These are phyloP conservation scores for Trilocha varians DNA, from an alignment of 2,888 invertebrate species.

Conservation along the genomic window DNA sequence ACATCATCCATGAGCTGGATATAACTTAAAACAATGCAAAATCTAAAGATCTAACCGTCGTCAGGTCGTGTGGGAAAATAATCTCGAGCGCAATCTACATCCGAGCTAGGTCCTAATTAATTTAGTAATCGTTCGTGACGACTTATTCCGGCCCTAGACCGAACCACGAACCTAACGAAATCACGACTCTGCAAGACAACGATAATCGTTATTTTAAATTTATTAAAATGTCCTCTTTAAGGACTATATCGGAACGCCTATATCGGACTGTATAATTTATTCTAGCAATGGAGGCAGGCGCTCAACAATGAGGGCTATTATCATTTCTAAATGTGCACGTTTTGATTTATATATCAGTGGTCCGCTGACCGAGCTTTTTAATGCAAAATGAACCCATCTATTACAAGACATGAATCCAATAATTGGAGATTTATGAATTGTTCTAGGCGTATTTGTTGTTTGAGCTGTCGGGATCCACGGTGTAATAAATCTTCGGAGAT, in stretches of 20 bases:
- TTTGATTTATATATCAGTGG: slow-evolving; percentile 27
- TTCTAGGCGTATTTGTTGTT: neutral
- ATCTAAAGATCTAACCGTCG: slow-evolving; percentile 55
- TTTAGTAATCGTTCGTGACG: slow-evolving; percentile 73
- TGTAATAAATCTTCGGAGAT: neutral
- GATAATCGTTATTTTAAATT: slow-evolving; percentile 74
- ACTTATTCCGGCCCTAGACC: slow-evolving; percentile 66
- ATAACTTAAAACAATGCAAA: slow-evolving; percentile 47
- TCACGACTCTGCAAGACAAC: slow-evolving; percentile 69
- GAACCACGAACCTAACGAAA: slow-evolving; percentile 70
- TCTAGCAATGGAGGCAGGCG: slow-evolving; percentile 53
- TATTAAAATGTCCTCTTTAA: slow-evolving; percentile 72
- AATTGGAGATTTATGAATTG: neutral
- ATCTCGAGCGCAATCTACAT: slow-evolving; percentile 66
- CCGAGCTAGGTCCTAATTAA: slow-evolving; percentile 70
- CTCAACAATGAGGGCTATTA: slow-evolving; percentile 60
- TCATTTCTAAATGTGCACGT: slow-evolving; percentile 46
- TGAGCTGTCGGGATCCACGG: too few relatives aligned
- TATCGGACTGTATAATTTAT: slow-evolving; percentile 72
- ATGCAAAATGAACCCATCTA: neutral
- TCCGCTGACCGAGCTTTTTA: neutral
- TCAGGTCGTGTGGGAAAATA: slow-evolving; percentile 70
- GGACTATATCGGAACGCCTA: slow-evolving; percentile 68
- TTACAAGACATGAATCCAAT: neutral
- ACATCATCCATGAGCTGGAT: too few relatives aligned